Evolutionary conservation across 2,113 vertebrate species (phyloP).

Genomic region (Pipa parva): DNA sequence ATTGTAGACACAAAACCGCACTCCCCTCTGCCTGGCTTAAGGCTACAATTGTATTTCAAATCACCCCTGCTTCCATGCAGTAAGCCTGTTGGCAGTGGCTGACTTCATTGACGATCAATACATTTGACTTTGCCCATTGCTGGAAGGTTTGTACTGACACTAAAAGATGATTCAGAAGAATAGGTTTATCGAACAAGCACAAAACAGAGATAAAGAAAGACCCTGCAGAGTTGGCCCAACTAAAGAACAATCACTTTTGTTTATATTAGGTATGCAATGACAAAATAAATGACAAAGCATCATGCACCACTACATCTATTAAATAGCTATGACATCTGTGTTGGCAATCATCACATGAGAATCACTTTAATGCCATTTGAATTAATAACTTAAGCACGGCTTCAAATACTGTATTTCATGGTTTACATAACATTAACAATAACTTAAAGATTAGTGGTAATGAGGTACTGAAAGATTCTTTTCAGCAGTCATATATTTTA

Average conservation of each 20-base stretch:
- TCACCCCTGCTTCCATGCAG: not conserved
- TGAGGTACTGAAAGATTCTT: too few relatives aligned
- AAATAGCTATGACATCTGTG: not conserved
- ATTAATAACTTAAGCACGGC: too few relatives aligned
- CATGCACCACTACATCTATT: too few relatives aligned
- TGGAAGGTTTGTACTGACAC: constrained; percentile 25
- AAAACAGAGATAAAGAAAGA: not conserved
- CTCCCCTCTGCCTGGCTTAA: not conserved
- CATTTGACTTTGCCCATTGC: constrained; percentile 17
- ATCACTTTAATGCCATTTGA: too few relatives aligned
- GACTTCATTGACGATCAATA: constrained; percentile 28
- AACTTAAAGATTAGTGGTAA: too few relatives aligned
- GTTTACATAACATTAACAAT: too few relatives aligned
- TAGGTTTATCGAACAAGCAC: constrained; percentile 21
- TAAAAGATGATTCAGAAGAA: constrained; percentile 36
- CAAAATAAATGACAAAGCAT: not conserved
- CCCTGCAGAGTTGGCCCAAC: not conserved
- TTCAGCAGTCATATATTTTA: too few relatives aligned
- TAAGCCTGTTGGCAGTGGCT: constrained; percentile 7
- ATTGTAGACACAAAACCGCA: not conserved
- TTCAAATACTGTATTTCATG: too few relatives aligned
- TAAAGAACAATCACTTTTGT: not conserved
- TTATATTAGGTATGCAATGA: not conserved
- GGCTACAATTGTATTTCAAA: constrained; percentile 11
- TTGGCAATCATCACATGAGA: too few relatives aligned